Conservation (phyloP, 2,113 vertebrate genomes). For the Egretta garzetta region DNA sequence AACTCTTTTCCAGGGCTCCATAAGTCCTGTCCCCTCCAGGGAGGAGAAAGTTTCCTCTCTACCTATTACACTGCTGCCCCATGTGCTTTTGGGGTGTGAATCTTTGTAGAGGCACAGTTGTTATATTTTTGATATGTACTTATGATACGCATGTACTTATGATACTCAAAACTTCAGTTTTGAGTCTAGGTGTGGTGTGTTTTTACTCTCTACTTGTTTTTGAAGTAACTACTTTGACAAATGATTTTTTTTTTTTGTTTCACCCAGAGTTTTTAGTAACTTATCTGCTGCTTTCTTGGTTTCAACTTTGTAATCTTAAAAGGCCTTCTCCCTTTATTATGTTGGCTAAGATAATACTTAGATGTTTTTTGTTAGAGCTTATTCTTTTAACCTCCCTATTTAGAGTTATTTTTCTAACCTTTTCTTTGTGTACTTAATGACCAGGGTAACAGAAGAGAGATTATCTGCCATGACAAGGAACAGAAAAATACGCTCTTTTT, state of each 20-base stretch:
- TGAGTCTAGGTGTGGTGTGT: not conserved
- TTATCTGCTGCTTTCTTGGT: not conserved
- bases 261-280: not conserved
- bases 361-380: constrained; percentile 21
- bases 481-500: constrained; percentile 24
- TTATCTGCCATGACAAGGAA: constrained; percentile 31
- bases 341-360: constrained; percentile 24
- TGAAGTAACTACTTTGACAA: not conserved
- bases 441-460: constrained; percentile 2
- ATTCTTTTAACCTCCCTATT: constrained; percentile 37
- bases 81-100: not conserved
- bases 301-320: constrained; percentile 8
- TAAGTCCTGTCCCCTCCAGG: not conserved
- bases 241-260: not conserved
- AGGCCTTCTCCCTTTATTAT: not conserved
- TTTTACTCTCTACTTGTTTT: not conserved
- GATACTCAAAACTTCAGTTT: not conserved
- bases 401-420: constrained; percentile 61
- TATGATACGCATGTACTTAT: too few relatives aligned
- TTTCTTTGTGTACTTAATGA: constrained; percentile 38
- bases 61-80: not conserved
- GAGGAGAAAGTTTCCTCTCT: not conserved
- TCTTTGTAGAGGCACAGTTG: not conserved
- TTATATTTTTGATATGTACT: not conserved
- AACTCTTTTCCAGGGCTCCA: not conserved